Evolutionary conservation across 2,113 vertebrate genomes (phyloP).

Genomic region (Ptilorrhoa leucosticta): DNA sequence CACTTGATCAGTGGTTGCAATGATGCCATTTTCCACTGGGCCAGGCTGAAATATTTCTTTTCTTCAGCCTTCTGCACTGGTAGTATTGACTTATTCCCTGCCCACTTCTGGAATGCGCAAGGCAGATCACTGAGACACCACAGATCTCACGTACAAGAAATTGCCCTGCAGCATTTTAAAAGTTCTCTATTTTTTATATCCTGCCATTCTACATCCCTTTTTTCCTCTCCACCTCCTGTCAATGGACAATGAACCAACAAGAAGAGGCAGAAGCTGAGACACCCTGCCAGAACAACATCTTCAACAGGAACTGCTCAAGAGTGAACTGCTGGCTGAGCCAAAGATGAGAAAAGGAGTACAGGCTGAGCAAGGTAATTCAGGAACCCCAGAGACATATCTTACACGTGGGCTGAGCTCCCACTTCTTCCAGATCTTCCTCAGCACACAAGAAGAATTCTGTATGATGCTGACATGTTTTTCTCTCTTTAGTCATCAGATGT

Average conservation of each 20-base stretch:
- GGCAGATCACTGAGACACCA: neutral
- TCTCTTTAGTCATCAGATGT: neutral
- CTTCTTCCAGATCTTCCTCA: neutral
- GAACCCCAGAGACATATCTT: neutral
- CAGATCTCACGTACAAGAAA: neutral
- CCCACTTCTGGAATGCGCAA: neutral
- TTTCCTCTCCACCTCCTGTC: neutral
- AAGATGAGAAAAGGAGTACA: neutral
- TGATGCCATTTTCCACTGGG: rapidly evolving
- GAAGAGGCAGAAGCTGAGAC: neutral
- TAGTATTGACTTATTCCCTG: neutral
- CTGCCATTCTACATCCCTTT: neutral
- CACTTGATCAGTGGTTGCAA: neutral
- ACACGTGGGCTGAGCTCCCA: neutral
- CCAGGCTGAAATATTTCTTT: neutral
- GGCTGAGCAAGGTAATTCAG: neutral
- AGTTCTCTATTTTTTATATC: neutral
- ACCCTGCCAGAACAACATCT: neutral
- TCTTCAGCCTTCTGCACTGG: neutral
- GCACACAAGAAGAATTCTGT: neutral
- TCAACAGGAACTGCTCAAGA: neutral
- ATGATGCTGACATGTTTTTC: neutral
- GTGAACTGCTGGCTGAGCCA: neutral
- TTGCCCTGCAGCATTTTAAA: neutral
- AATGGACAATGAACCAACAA: neutral